Base-by-base conservation (phyloP, 2,113 vertebrate genomes). In the Anhinga anhinga region DNA sequence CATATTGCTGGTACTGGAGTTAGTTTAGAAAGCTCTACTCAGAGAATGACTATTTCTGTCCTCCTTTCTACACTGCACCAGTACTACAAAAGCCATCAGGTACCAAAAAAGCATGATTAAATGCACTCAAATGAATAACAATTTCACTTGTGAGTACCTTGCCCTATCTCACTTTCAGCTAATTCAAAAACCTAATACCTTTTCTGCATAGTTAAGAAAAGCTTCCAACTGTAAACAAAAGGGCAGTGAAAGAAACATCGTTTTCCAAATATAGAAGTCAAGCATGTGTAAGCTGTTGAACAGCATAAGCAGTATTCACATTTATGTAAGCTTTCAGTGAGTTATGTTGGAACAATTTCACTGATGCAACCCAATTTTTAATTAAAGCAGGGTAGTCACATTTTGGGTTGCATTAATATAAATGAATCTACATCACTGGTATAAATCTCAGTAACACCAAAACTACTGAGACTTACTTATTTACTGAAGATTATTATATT, bases 181-280 rank as follows among this genome's bases (percentile, higher is more conserved):
- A 70, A 87, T 65, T 95, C 42, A 10, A 89, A 94, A 97, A 83
- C n/a, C 38, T 56, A 86, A 66, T 56, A 86, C 34, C 81, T 82
- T 85, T 44, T 76, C 45, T 7, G 5, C 49, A 82, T 40, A 82
- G 30, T 45, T 92, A 79, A 63, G 47, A 80, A 90, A 95, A 12
- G 45, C 62, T 93, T 90, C 61, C 67, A 93, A 13, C 47, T 85
- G 61, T 69, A 91, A 95, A 94, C 61, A 94, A 91, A 88, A 93
- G 23, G 25, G 36, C 58, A 95, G 61, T 36, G 49, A 89, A 95
- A 76, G 36, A 83, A 95, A 49, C 32, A 52, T 66, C 8, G 7
- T 74, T 86, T 91, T 82, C 52, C 77, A 91, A 94, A 84, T 58
- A 88, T 14, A 76, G 61, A 86, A 94, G 42, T 52, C 53, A 90